These are phyloP conservation scores for Ctenopoma multispine DNA, from an alignment of 2,797 vertebrate genomes.

Conservation along the genomic window DNA sequence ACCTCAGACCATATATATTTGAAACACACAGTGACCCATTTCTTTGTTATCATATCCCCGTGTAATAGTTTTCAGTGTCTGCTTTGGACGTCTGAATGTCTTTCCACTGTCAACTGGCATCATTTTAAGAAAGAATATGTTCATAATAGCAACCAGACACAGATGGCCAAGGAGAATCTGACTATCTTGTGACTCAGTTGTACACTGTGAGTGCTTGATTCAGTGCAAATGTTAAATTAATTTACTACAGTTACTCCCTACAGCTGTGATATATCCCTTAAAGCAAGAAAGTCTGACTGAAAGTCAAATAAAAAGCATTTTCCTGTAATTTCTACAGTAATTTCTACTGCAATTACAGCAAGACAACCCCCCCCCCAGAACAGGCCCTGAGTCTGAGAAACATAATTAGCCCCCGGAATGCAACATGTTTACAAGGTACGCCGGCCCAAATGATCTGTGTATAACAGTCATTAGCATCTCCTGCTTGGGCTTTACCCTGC, in stretches of 20 bases:
- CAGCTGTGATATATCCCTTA: slow-evolving; percentile 1
- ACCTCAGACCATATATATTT: slow-evolving; percentile 3
- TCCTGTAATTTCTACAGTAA: neutral
- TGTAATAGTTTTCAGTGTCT: slow-evolving; percentile 4
- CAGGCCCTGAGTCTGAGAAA: slow-evolving; percentile 4
- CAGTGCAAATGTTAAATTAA: slow-evolving; percentile 16
- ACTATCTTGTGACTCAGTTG: slow-evolving; percentile 19
- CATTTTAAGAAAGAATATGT: slow-evolving; percentile 27
- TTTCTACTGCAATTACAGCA: neutral
- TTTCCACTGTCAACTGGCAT: slow-evolving; percentile 15
- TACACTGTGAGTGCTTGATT: slow-evolving; percentile 8
- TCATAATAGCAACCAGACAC: slow-evolving; percentile 10
- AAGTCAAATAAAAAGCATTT: slow-evolving; percentile 15
- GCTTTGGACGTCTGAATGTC: slow-evolving; percentile 1
- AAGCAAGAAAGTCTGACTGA: slow-evolving; percentile 4
- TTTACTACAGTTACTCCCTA: neutral
- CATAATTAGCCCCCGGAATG: slow-evolving; percentile 13
- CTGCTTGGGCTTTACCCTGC: slow-evolving; percentile 30
- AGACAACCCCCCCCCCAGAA: neutral
- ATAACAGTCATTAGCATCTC: slow-evolving; percentile 34
- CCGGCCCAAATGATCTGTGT: slow-evolving; percentile 34
- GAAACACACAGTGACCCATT: slow-evolving; percentile 21
- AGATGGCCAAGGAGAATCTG: neutral
- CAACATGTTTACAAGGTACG: slow-evolving; percentile 23
- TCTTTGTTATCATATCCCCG: slow-evolving; percentile 1